Conservation (phyloP, 2,113 vertebrate genomes). For the Beaufortia kweichowensis region DNA sequence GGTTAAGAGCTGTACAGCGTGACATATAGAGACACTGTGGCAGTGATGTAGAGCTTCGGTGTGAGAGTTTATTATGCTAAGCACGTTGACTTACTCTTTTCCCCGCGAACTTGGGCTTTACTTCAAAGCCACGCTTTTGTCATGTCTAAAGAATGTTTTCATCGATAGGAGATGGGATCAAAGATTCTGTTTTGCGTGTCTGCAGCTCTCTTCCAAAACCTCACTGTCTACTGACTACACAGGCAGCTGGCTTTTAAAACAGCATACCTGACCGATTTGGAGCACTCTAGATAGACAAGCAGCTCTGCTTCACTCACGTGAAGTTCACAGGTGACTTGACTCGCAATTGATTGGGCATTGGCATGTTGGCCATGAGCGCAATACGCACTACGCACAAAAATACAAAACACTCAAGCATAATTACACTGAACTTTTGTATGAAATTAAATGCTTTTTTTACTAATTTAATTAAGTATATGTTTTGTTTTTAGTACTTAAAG, state of each 20-base stretch:
- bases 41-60: slow-evolving; percentile 4
- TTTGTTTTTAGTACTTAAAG: too few relatives aligned
- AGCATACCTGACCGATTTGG: background rate
- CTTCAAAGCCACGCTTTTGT: slow-evolving; percentile 41
- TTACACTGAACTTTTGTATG: too few relatives aligned
- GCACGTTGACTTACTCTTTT: slow-evolving; percentile 33
- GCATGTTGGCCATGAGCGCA: background rate
- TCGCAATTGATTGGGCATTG: background rate
- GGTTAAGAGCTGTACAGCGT: slow-evolving; percentile 20
- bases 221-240: too few relatives aligned
- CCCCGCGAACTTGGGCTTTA: slow-evolving; percentile 1
- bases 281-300: background rate
- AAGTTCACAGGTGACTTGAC: background rate
- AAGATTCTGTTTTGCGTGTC: slow-evolving; percentile 19
- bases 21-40: slow-evolving; percentile 17
- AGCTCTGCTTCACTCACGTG: background rate
- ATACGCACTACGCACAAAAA: background rate
- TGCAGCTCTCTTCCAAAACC: background rate
- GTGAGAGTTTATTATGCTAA: slow-evolving; percentile 32
- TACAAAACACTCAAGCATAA: too few relatives aligned
- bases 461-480: too few relatives aligned
- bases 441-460: too few relatives aligned
- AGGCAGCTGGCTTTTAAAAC: background rate
- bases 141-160: slow-evolving; percentile 39
- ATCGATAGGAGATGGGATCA: slow-evolving; percentile 27